Base-by-base conservation (phyloP, 2,113 vertebrate genomes). In the Tricholaema leucomelas region DNA sequence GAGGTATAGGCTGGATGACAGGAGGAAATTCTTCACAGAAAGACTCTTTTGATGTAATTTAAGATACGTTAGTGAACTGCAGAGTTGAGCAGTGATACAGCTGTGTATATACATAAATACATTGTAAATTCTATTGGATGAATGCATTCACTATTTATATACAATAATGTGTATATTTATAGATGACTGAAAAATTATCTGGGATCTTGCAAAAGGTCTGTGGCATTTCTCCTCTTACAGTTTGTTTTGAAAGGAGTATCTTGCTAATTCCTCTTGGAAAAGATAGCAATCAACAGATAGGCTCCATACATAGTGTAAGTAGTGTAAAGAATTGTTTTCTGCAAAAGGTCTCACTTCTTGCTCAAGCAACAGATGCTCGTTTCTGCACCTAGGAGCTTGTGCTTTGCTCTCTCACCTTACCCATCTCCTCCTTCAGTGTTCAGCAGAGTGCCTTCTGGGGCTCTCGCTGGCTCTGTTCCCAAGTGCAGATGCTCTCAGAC, bases 171-270 rank as follows among this genome's bases (percentile, higher is more conserved):
- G 23, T 50, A 13, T 50, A 25, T 50, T 12, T 50, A 25, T 50
- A 50, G 30, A 42, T 2, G 14, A 38, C 33, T 64, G 80, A 8
- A 63, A 1, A 35, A 18, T 64, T 42, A 14, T 69, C 58, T 65
- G 15, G 38, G 27, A 23, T 80, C 42, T 42, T 42, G 42, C 42
- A 42, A 42, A 42, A 42, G 4, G 28, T 60, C n/a, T 72, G 1
- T 55, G 30, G 19, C 0, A 0, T 60, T 64, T 59, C 19, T 91
- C n/a, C 48, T 58, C 14, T 21, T 48, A 23, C 0, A 17, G 1
- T n/a, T n/a, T n/a, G n/a, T n/a, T 56, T 27, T 54, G 5, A 11
- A 70, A 77, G 5, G 5, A 52, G 8, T 8, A 20, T 86, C 24
- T 67, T 54, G 21, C 5, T 46, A 33, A 52, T 77, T 79, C 31